These are phyloP conservation scores for Anthonomus grandis DNA, from an alignment of 1,140 invertebrate species.

Conservation along the genomic window DNA sequence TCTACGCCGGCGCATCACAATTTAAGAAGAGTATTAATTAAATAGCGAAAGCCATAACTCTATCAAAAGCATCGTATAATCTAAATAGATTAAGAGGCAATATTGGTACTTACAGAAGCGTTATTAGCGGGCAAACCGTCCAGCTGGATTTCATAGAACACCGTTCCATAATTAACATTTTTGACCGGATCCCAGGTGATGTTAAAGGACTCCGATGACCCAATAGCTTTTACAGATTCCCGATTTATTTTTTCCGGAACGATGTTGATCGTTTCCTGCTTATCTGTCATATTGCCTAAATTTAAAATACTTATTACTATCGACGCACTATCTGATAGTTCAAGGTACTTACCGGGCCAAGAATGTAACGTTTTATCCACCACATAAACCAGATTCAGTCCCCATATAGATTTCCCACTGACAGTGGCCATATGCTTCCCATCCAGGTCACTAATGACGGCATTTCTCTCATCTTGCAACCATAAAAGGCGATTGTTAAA, in stretches of 20 bases:
- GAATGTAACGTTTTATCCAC: slow-evolving; percentile 66
- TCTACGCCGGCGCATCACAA: too few relatives aligned
- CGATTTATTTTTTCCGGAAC: slow-evolving; percentile 64
- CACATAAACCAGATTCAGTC: slow-evolving; percentile 69
- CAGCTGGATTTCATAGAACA: slow-evolving; percentile 81
- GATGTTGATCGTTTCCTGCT: slow-evolving; percentile 57
- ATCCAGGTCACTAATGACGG: slow-evolving; percentile 72
- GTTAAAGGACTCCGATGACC: slow-evolving; percentile 71
- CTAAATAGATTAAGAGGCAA: too few relatives aligned
- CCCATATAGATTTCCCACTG: slow-evolving; percentile 57
- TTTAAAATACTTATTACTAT: background rate
- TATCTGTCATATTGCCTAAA: slow-evolving; percentile 3
- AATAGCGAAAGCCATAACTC: too few relatives aligned
- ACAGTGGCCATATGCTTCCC: slow-evolving; percentile 74
- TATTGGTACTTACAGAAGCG: slow-evolving; percentile 39
- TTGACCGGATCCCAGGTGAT: slow-evolving; percentile 73
- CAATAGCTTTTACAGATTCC: slow-evolving; percentile 62
- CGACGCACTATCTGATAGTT: background rate
- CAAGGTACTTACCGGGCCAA: slow-evolving; percentile 48
- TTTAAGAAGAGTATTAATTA: too few relatives aligned
- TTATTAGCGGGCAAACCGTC: slow-evolving; percentile 46
- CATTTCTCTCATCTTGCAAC: slow-evolving; percentile 71
- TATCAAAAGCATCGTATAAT: too few relatives aligned
- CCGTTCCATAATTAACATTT: slow-evolving; percentile 73
- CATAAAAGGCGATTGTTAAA: slow-evolving; percentile 77